phyloP scores from a whole-genome alignment of 2,797 vertebrate species.

The Enteromius argenteus region DNA sequence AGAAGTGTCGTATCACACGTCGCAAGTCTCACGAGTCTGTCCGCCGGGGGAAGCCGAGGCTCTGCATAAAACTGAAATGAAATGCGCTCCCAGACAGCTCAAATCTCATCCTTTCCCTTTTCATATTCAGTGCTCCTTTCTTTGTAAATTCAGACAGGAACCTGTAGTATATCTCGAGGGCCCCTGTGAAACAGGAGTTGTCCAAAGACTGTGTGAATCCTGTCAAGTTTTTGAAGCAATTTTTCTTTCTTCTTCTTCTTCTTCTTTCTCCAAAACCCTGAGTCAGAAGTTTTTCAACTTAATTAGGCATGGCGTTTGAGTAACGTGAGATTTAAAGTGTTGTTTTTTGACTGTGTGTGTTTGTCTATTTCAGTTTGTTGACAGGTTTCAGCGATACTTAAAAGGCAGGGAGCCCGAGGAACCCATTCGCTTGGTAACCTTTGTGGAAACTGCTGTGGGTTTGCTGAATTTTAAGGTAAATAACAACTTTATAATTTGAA shows the following conservation, averaged over 20 bases:
- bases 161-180: constrained; percentile 62
- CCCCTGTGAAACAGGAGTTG: constrained; percentile 51
- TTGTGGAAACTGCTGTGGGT: constrained; percentile 98
- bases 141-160: constrained; percentile 61
- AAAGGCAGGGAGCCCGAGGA: constrained; percentile 89
- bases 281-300: constrained; percentile 45
- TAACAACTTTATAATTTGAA: constrained; percentile 53
- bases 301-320: constrained; percentile 49
- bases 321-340: constrained; percentile 43
- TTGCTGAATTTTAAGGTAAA: constrained; percentile 99
- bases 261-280: constrained; percentile 37
- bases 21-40: constrained; percentile 69
- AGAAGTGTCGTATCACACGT: constrained; percentile 83
- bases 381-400: constrained; percentile 90
- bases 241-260: constrained; percentile 21
- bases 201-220: constrained; percentile 50
- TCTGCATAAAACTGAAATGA: constrained; percentile 69
- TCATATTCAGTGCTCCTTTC: constrained; percentile 65
- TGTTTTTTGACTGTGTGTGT: constrained; percentile 31
- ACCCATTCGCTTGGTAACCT: constrained; percentile 95
- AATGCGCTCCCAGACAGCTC: constrained; percentile 74
- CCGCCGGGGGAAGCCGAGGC: constrained; percentile 56
- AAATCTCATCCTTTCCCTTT: constrained; percentile 72
- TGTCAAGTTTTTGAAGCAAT: constrained; percentile 28
- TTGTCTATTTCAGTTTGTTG: constrained; percentile 88